Evolutionary conservation across 2,797 vertebrate genomes (phyloP).

Genomic region (Labroides dimidiatus): DNA sequence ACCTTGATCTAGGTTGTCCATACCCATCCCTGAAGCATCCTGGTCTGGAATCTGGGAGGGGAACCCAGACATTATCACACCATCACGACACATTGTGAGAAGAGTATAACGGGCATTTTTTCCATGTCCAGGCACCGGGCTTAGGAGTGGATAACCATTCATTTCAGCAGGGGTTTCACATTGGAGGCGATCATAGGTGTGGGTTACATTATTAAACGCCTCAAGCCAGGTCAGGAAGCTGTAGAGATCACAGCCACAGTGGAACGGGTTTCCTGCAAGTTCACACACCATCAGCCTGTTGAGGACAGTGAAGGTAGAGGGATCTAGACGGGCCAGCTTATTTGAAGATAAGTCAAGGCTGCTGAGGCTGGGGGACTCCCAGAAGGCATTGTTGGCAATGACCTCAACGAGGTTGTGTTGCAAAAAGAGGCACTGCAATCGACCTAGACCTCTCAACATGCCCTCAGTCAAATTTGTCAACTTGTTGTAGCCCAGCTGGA

Average conservation of each 20-base stretch:
- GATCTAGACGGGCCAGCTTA: slow-evolving; percentile 92
- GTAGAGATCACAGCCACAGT: slow-evolving; percentile 96
- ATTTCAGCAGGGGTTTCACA: slow-evolving; percentile 95
- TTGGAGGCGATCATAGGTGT: slow-evolving; percentile 97
- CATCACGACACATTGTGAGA: slow-evolving; percentile 92
- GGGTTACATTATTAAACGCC: slow-evolving; percentile 96
- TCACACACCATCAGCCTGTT: slow-evolving; percentile 95
- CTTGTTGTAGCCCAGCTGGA: slow-evolving; percentile 98
- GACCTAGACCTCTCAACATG: slow-evolving; percentile 94
- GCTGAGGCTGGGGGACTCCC: slow-evolving; percentile 95
- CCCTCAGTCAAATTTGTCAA: slow-evolving; percentile 97
- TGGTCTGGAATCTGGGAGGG: slow-evolving; percentile 88
- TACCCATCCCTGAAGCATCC: slow-evolving; percentile 90
- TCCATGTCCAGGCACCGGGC: slow-evolving; percentile 86
- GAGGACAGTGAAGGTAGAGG: slow-evolving; percentile 91
- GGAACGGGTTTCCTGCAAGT: slow-evolving; percentile 96
- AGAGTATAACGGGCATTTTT: slow-evolving; percentile 93
- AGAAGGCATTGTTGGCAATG: slow-evolving; percentile 93
- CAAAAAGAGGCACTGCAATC: slow-evolving; percentile 96
- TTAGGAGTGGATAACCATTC: slow-evolving; percentile 91
- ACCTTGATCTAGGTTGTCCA: slow-evolving; percentile 77
- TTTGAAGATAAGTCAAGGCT: slow-evolving; percentile 98
- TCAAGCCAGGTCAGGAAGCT: slow-evolving; percentile 95
- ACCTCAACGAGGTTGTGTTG: slow-evolving; percentile 98
- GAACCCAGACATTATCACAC: slow-evolving; percentile 89